These are phyloP conservation scores for Coelinius sp. DNA, from an alignment of 2,888 invertebrate genomes.

Conservation along the genomic window DNA sequence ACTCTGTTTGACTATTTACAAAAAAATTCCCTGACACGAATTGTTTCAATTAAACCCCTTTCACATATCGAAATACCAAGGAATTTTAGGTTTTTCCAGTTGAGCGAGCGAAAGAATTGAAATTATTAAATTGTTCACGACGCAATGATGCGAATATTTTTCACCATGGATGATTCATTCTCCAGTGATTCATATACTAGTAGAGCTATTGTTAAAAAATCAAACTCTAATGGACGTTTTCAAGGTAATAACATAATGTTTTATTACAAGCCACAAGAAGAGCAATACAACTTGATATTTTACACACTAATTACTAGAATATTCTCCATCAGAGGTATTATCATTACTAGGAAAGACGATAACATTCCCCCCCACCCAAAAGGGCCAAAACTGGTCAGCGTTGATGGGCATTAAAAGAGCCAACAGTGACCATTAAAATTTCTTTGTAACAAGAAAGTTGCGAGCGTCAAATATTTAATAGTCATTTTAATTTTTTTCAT, in stretches of 20 bases:
- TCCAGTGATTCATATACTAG: slow-evolving; percentile 1
- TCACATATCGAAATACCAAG: not conserved
- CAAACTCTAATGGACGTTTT: slow-evolving; percentile 37
- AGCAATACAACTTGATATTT: slow-evolving; percentile 34
- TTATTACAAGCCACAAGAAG: slow-evolving; percentile 59
- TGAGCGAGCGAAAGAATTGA: slow-evolving; percentile 20
- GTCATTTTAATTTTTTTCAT: slow-evolving; percentile 13
- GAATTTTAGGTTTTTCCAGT: not conserved
- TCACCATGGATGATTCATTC: slow-evolving; percentile 25
- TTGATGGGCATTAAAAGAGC: slow-evolving; percentile 45
- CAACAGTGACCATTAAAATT: slow-evolving; percentile 50
- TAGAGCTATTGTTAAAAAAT: slow-evolving; percentile 42
- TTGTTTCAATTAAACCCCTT: slow-evolving; percentile 5
- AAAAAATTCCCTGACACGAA: not conserved
- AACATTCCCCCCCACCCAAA: slow-evolving; percentile 46
- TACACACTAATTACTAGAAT: slow-evolving; percentile 41
- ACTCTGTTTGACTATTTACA: not conserved
- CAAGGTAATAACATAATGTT: slow-evolving; percentile 54
- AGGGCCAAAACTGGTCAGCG: slow-evolving; percentile 49
- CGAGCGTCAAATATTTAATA: slow-evolving; percentile 9
- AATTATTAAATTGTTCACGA: slow-evolving; percentile 27
- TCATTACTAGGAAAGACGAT: slow-evolving; percentile 65
- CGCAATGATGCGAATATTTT: slow-evolving; percentile 28
- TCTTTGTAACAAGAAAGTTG: slow-evolving; percentile 29
- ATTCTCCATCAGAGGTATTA: slow-evolving; percentile 39